Base-by-base conservation (phyloP, 2,113 vertebrate genomes). In the Herpailurus yagouaroundi region DNA sequence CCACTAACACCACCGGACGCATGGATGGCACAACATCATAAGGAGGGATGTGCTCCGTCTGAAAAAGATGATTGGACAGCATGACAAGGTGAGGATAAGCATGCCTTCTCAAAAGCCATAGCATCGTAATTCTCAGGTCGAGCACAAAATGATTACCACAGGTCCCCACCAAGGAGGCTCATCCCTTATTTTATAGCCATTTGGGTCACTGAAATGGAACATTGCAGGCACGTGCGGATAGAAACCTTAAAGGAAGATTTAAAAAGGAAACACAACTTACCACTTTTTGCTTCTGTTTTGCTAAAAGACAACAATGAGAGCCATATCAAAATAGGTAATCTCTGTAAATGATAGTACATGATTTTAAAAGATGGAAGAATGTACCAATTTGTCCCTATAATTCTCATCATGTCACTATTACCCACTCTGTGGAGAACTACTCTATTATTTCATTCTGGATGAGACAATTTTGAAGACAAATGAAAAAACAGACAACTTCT, bases 221-320 rank as follows among this genome's bases (percentile, higher is more conserved):
- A 87, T n/a, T 36, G 50, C 95, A 95, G 89, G 95, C 95, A 93
- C 10, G 13, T 60, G 82, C 2, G 60, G 69, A 89, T 25, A 91
- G 63, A 71, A 94, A 93, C 79, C 95, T 97, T 73, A 95, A 95
- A 29, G 50, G 92, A 69, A 85, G 80, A 82, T 97, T 96, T 94
- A 98, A 95, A 97, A 98, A 98, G 89, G 95, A 98, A 98, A 95
- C 79, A 93, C 69, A 92, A 99, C 99, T 99, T 98, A 99, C 99
- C 99, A 99, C 99, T 99, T 99, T 99, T 97, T 99, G 99, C 98
- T 99, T 99, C 99, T 99, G 99, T 98, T 99, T 99, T 97, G 99
- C 99, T 99, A 98, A 97, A 99, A 99, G 98, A 99, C 98, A 98
- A 99, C 91, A 98, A 98, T 0, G 64, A 99, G 95, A 98, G 95